Evolutionary conservation across 2,113 vertebrate species (phyloP), one percentile per base, ranked within the genome.

Genomic region (Conger conger): DNA sequence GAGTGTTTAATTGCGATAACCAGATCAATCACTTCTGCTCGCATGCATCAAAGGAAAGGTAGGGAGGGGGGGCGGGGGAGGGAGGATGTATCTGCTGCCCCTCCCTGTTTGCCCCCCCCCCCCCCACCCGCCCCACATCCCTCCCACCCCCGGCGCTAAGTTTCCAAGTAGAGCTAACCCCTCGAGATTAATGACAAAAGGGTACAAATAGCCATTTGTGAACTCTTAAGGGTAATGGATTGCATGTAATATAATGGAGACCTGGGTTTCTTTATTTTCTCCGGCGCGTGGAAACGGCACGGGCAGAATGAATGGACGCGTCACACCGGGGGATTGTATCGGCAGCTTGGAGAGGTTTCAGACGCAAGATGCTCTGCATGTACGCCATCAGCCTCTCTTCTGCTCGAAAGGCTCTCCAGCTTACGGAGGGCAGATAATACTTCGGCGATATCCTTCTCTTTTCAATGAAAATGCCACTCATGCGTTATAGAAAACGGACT

Each of bases 1-100:
- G 86, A 77, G 84, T 87, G 86, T 84, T 87, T 86, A 86, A 87
- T 87, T 87, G 88, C 53, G 88, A 87, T 86, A 87, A 89, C 42
- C 35, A 36, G 37, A 84, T 84, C 77, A 63, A 79, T 82, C 35
- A 30, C 27, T 53, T 53, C 73, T 45, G 76, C 53, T 50, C 1
- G 45, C 45, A 13, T 50, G 45, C 45, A 0, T 11, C 45, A 50
- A 50, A 80, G 38, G 7, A 1, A 36, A 3, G 17, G 37, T 20
- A 68, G 17, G 5, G 20, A 27, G 16, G 20, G 13, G 78, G 23
- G 79, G 27, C 4, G n/a, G 17, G 5, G 20, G 1, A 18, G 20
- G 13, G 78, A 8, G 79, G 27, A 0, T 7, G 23, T 50, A 20
- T 80, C n/a, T 80, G 79, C 79, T 23, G 2, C 1, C 18, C 3